phyloP scores from a whole-genome alignment of 2,888 invertebrate genomes.

The Phalangium opilio region DNA sequence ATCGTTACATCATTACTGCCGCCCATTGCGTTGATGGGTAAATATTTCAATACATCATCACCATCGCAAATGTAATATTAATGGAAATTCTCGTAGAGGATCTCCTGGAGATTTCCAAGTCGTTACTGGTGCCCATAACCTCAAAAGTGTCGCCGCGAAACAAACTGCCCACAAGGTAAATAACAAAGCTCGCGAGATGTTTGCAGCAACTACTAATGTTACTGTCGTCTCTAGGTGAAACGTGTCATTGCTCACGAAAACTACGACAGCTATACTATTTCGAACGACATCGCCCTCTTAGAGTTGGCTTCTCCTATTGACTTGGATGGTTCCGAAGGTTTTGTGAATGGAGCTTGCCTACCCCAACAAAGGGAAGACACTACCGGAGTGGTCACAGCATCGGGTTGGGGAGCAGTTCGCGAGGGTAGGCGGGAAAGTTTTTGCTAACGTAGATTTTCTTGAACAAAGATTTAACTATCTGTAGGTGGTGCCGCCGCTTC shows the following conservation, averaged over 20 bases:
- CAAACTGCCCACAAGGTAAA: too few relatives aligned
- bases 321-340: slow-evolving; percentile 7
- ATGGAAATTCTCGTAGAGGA: too few relatives aligned
- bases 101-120: too few relatives aligned
- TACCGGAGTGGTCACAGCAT: slow-evolving; percentile 14
- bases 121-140: too few relatives aligned
- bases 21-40: slow-evolving; percentile 17
- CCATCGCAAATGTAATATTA: not conserved
- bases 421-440: slow-evolving; percentile 6
- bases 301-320: slow-evolving; percentile 9
- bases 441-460: not conserved
- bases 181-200: too few relatives aligned
- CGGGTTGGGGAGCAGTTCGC: slow-evolving; percentile 18
- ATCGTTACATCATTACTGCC: slow-evolving; percentile 14
- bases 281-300: slow-evolving; percentile 16
- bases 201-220: not conserved
- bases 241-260: slow-evolving; percentile 9
- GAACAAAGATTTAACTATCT: not conserved
- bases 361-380: slow-evolving; percentile 10
- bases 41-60: not conserved
- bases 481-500: slow-evolving; percentile 9
- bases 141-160: too few relatives aligned
- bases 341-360: slow-evolving; percentile 14
- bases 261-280: slow-evolving; percentile 4
- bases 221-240: slow-evolving; percentile 4